Conservation (phyloP, 2,797 vertebrate species). For the Pipistrellus pipistrellus region DNA sequence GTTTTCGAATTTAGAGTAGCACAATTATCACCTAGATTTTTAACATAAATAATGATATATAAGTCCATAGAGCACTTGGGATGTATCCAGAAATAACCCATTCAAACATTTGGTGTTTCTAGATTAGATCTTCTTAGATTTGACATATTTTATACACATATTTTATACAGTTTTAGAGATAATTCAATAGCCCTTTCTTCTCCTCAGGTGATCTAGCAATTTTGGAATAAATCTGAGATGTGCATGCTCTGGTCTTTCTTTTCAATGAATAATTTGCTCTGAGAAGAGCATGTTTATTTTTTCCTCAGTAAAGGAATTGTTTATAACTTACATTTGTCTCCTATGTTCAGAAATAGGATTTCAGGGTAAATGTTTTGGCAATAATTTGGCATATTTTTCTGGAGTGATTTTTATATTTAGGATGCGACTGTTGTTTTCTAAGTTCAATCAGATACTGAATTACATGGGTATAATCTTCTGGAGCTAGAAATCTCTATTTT, state of each 20-base stretch:
- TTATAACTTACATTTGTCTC: slow-evolving; percentile 27
- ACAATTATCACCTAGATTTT: not conserved
- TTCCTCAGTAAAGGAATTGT: not conserved
- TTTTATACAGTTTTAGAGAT: not conserved
- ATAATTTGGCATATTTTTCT: slow-evolving; percentile 52
- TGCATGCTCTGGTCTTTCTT: not conserved
- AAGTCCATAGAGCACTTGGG: not conserved
- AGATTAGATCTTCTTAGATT: slow-evolving; percentile 27
- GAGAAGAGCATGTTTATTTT: slow-evolving; percentile 16
- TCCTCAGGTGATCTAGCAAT: not conserved
- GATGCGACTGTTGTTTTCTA: slow-evolving; percentile 43
- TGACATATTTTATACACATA: not conserved
- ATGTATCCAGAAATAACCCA: slow-evolving; percentile 4
- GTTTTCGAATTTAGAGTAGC: slow-evolving; percentile 41
- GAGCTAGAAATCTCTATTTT: slow-evolving; percentile 6
- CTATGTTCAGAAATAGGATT: not conserved
- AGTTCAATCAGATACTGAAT: slow-evolving; percentile 18
- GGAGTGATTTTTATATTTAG: not conserved
- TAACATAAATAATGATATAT: slow-evolving; percentile 17
- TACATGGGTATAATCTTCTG: not conserved
- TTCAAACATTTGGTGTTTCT: not conserved
- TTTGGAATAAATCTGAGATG: not conserved
- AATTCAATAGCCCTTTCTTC: not conserved
- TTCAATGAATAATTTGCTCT: slow-evolving; percentile 47
- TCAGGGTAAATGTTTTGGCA: not conserved